Evolutionary conservation across 2,113 vertebrate genomes (phyloP).

Genomic region (Corythoichthys intestinalis): DNA sequence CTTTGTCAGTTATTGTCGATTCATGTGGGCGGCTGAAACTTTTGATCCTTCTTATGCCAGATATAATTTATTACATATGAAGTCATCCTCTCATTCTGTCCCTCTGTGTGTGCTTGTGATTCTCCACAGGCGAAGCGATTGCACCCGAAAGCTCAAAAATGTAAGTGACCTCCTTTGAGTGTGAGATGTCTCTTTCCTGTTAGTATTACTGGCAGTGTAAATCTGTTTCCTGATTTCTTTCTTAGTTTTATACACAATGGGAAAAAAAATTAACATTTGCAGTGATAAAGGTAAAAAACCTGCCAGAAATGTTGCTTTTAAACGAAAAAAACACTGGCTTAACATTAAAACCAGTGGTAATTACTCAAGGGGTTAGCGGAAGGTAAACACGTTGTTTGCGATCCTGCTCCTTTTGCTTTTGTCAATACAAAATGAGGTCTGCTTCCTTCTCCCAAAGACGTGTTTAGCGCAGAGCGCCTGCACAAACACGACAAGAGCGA

Average conservation of each 20-base stretch:
- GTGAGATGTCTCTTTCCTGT: conserved; percentile 22
- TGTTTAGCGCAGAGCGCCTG: not conserved
- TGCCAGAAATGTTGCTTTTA: not conserved
- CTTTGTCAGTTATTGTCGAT: not conserved
- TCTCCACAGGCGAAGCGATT: conserved; percentile 79
- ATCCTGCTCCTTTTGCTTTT: not conserved
- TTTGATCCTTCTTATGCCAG: conserved; percentile 14
- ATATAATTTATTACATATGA: conserved; percentile 13
- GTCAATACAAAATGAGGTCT: not conserved
- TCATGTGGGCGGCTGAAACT: not conserved
- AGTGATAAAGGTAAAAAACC: not conserved
- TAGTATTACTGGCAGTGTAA: too few relatives aligned
- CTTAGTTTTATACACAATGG: not conserved
- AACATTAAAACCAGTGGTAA: not conserved
- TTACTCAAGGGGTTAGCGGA: not conserved
- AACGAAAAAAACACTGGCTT: not conserved
- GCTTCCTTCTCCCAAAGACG: not conserved
- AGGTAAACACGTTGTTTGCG: not conserved
- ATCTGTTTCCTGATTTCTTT: too few relatives aligned
- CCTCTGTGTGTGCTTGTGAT: conserved; percentile 12
- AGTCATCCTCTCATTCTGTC: conserved; percentile 18
- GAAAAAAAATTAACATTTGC: too few relatives aligned
- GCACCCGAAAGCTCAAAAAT: conserved; percentile 89
- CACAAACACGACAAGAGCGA: conserved; percentile 3
- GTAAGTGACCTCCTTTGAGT: conserved; percentile 76